Percentiles rank a stretch among this genome's conserved stretches.
Conservation (phyloP, 1,140 invertebrate genomes). For the Heliconius eleuchia region DNA sequence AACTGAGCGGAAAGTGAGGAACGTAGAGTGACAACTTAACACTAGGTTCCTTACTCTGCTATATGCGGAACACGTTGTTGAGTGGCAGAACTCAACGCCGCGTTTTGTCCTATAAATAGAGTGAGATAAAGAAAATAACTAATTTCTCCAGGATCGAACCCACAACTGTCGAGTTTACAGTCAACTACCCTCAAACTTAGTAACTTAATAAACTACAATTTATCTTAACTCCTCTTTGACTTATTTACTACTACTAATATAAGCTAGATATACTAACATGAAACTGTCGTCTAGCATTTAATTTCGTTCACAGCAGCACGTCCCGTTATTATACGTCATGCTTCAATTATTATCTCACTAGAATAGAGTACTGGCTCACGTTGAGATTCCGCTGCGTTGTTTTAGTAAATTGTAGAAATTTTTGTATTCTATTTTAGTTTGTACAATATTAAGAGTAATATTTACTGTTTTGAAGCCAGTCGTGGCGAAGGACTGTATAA, state of each 20-base stretch:
- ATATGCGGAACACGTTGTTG: no score
- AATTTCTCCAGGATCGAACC: no score
- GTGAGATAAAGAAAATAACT: no score
- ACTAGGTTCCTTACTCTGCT: no score
- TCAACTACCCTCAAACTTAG: no score
- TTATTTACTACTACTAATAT: not conserved
- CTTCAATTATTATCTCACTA: slow-evolving; percentile 58
- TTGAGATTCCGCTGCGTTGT: slow-evolving; percentile 40
- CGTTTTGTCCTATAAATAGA: no score
- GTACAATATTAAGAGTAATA: not conserved
- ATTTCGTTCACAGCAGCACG: slow-evolving; percentile 50
- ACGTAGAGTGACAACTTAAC: no score
- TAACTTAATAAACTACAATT: not conserved
- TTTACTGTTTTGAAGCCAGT: not conserved
- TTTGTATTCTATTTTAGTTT: slow-evolving; percentile 33
- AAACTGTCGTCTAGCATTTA: slow-evolving; percentile 40
- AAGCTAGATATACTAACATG: not conserved
- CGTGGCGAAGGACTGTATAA: no score
- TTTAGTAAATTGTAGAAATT: slow-evolving; percentile 46
- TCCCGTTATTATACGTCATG: slow-evolving; percentile 49
- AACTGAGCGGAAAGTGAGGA: no score
- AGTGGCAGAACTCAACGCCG: no score
- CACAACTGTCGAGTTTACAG: no score
- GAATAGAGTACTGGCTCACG: slow-evolving; percentile 42
- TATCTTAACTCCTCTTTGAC: not conserved